Base-by-base conservation (phyloP, 2,797 vertebrate genomes). In the Morelia viridis region DNA sequence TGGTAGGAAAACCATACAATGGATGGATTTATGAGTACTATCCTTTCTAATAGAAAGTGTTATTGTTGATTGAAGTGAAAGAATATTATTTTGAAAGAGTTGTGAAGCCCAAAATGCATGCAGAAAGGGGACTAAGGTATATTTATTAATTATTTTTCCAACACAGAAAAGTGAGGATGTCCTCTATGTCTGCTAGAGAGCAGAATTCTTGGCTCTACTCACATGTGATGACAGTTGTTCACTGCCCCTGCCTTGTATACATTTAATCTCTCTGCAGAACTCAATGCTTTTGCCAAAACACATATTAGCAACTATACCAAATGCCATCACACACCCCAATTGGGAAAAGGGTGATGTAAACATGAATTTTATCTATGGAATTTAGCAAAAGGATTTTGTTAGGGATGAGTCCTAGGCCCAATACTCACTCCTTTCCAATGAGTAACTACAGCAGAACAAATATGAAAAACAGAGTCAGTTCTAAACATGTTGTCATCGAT, bases 21-120 rank as follows among this genome's bases (percentile, higher is more conserved):
- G 50, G 62, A 58, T 85, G 28, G 35, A 89, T 92, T 90, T 86
- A 89, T 71, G 88, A 92, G 12, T 61, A 86, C 61, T 89, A 89
- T 89, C 26, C n/a, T 92, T 92, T 89, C 76, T 87, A 85, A 92
- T 71, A 84, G 83, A 90, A 89, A 92, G 1, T 53, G 83, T 90
- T 6, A 41, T 64, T 26, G 57, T 19, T 90, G 83, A 90, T 41
- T 86, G 41, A 89, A 85, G 60, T 17, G 31, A 88, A 85, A 68
- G 53, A 57, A 86, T 53, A 90, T 35, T 90, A 86, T 60, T 92
- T 86, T 53, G 61, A 65, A 89, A 85, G 28, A 41, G 28, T 4
- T 53, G 4, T 41, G 24, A 41, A 89, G 41, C 28, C 50, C 41
- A 53, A 85, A 28, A 4, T 57, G 41, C 62, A 71, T 35, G 53